Evolutionary conservation across 2,888 invertebrate species (phyloP), one percentile per base, ranked within the genome.

Genomic region (Plagodis pulveraria): DNA sequence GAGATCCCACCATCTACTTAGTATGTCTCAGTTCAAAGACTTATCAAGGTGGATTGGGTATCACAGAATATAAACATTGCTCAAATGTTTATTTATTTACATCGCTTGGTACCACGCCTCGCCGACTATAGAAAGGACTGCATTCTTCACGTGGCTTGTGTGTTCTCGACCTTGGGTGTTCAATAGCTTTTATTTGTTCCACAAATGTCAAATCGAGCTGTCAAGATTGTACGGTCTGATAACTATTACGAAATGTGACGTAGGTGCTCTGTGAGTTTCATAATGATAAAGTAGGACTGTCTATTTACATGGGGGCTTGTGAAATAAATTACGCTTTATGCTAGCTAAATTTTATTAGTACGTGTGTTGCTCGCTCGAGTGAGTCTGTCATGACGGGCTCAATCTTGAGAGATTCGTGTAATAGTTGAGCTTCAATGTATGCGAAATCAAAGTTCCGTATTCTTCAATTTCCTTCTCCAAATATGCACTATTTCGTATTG

Each of bases 151-250:
- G 50, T 45, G 51, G 49, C 41, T n/a, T n/a, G 32, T 48, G 50
- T 51, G 48, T 44, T 38, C 33, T 50, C 56, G 56, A 32, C 67
- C 64, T 69, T 67, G 67, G 52, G 32, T 48, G 53, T 49, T 22
- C 22, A 60, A 56, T 62, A 62, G 51, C 50, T 44, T 64, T 62
- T 45, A 44, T 44, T 5, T 53, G 58, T 51, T 49, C 65, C 51
- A 65, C 57, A 67, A 71, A 72, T 69, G 73, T 67, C 68, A 70
- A 63, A 63, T 58, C 53, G 59, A 66, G 54, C 42, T 40, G 32
- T 45, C 50, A 52, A 49, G 50, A 61, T 59, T 56, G 44, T 42
- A 33, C 11, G 47, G 33, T 45, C 55, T 54, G 55, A 50, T 50
- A 8, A 1, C 22, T 22, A 56, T 58, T 56, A 57, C 46, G 45